Conservation (phyloP, 2,113 vertebrate genomes). For the Glaucomys volans region DNA sequence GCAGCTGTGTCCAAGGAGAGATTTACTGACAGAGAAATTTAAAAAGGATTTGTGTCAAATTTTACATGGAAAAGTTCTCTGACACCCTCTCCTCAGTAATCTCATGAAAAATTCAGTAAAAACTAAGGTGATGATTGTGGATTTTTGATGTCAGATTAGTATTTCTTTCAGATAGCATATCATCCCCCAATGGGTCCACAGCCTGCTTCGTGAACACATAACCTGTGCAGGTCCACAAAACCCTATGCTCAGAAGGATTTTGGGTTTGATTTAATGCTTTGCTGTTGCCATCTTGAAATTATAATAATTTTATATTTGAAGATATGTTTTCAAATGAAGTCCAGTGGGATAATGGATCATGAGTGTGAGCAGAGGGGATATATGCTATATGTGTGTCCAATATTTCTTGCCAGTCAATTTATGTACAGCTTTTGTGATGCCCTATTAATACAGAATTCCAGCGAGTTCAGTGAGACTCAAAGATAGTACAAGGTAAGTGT, state of each 20-base stretch:
- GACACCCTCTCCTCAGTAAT: constrained; percentile 15
- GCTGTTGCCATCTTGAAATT: constrained; percentile 38
- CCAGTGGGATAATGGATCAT: neutral
- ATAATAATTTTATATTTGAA: constrained; percentile 46
- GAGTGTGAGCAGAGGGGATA: neutral
- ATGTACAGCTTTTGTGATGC: neutral
- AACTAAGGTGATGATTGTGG: constrained; percentile 18
- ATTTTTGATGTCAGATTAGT: neutral
- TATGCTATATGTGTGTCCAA: neutral
- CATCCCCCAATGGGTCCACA: neutral
- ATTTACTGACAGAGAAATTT: constrained; percentile 48
- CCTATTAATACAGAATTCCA: neutral
- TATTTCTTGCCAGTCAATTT: neutral
- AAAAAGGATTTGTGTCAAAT: constrained; percentile 17
- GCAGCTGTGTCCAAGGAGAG: constrained; percentile 27
- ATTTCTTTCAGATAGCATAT: neutral
- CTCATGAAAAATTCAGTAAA: constrained; percentile 48
- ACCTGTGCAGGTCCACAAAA: neutral
- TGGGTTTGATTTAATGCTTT: neutral
- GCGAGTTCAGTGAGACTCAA: neutral
- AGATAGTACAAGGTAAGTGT: neutral
- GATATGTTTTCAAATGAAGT: constrained; percentile 27
- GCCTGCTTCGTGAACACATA: neutral
- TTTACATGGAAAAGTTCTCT: constrained; percentile 54
- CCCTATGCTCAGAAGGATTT: neutral